A percentile compares a stretch with the other conserved stretches of the same genome.
Conservation (phyloP, 2,888 invertebrate species). For the Tetropium fuscum region DNA sequence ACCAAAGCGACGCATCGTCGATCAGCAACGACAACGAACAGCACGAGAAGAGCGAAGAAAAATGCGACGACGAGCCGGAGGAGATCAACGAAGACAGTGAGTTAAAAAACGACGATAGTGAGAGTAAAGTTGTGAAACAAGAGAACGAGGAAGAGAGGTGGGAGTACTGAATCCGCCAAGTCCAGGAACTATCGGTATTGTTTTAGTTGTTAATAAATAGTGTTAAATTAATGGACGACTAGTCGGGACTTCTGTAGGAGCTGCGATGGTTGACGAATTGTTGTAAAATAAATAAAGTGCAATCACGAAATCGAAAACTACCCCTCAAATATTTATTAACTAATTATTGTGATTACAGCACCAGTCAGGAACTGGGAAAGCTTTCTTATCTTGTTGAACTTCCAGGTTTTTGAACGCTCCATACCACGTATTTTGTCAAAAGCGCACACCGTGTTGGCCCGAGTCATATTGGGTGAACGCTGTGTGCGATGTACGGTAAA, state of each 20-base stretch:
- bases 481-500: conserved; percentile 23
- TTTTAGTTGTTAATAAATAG: conserved; percentile 41
- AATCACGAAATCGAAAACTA: conserved; percentile 59
- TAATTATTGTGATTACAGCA: conserved; percentile 50
- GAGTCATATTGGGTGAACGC: conserved; percentile 22
- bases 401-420: conserved; percentile 17
- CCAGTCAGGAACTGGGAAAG: conserved; percentile 23
- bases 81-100: conserved; percentile 54
- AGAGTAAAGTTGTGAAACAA: conserved; percentile 70
- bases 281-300: conserved; percentile 58
- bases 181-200: conserved; percentile 36
- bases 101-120: conserved; percentile 56
- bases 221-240: conserved; percentile 43
- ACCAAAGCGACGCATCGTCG: conserved; percentile 67
- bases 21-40: conserved; percentile 58
- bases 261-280: conserved; percentile 35
- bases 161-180: conserved; percentile 67
- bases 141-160: conserved; percentile 74
- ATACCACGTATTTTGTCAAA: conserved; percentile 43
- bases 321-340: conserved; percentile 57
- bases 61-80: conserved; percentile 48
- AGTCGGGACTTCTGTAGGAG: conserved; percentile 36
- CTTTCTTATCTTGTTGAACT: conserved; percentile 5
- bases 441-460: conserved; percentile 14
- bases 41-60: conserved; percentile 43